A percentile compares a stretch with the other conserved stretches of the same genome.
phyloP scores from a whole-genome alignment of 1,140 invertebrate species.

The Drosophila malerkotliana region DNA sequence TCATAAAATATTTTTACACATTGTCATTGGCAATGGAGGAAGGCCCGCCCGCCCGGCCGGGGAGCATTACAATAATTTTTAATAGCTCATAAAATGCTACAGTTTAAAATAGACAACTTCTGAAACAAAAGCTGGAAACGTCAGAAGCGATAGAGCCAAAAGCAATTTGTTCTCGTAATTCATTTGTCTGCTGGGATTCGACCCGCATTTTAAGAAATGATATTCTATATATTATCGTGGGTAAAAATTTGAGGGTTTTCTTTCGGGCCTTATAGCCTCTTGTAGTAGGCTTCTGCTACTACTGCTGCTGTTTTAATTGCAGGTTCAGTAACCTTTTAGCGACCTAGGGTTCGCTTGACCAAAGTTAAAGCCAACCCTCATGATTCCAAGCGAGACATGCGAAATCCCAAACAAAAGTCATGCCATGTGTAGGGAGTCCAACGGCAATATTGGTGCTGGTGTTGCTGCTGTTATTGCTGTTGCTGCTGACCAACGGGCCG shows the following conservation, averaged over 20 bases:
- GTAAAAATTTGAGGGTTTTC: slow-evolving; percentile 5
- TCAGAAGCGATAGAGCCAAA: slow-evolving; percentile 3
- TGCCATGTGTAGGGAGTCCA: slow-evolving; percentile 37
- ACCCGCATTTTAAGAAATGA: slow-evolving; percentile 48
- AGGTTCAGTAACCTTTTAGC: slow-evolving; percentile 79
- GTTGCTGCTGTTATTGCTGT: slow-evolving; percentile 4
- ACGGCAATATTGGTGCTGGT: background rate
- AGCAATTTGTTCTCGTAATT: slow-evolving; percentile 58
- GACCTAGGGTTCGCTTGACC: slow-evolving; percentile 45
- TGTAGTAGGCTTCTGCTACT: slow-evolving; percentile 1
- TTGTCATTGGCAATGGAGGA: slow-evolving; percentile 63
- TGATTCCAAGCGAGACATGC: slow-evolving; percentile 65
- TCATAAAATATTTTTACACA: slow-evolving; percentile 72
- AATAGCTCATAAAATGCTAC: slow-evolving; percentile 71
- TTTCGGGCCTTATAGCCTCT: slow-evolving; percentile 28
- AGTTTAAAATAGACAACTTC: slow-evolving; percentile 57
- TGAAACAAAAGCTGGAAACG: slow-evolving; percentile 30
- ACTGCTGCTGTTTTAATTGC: slow-evolving; percentile 65
- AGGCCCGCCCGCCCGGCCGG: slow-evolving; percentile 21
- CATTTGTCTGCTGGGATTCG: slow-evolving; percentile 47
- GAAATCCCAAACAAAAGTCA: slow-evolving; percentile 74
- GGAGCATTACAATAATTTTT: slow-evolving; percentile 69
- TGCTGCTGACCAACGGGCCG: slow-evolving; percentile 73
- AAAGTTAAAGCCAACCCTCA: slow-evolving; percentile 66
- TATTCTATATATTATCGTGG: background rate